Base-by-base conservation (phyloP, 1,140 invertebrate genomes). In the Oncopodura yosiiana region DNA sequence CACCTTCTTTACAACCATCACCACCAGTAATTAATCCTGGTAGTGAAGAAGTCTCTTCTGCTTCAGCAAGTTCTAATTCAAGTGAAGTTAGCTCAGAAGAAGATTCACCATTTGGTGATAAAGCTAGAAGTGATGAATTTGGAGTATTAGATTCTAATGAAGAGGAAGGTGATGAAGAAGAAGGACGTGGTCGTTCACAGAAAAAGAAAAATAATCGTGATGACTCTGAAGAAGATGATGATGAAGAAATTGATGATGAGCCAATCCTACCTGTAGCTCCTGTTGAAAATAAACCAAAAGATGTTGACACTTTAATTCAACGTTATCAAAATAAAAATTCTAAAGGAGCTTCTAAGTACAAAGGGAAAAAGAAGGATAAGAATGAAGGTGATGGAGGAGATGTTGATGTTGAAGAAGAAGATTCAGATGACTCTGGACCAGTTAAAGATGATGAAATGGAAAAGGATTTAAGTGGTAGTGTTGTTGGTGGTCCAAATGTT, bases 221-320 rank as follows among this genome's bases (percentile, higher is more conserved):
- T 12, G 54, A 55, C 3, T 53, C 53, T 18, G 52, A 50, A n/a
- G 62, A 63, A 26, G 61, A 63, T 8, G 55, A 55, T 30, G 62
- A 63, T 12, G 58, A 61, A 2, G 55, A 43, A n/a, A 41, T n/a
- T 2, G 49, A 42, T 9, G 38, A 8, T 34, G 23, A 41, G 43
- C 18, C 43, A 60, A 53, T n/a, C n/a, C n/a, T n/a, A 34, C 8
- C 30, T 34, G 30, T 8, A 34, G n/a, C 30, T 34, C 30, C 30
- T 27, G 49, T 39, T 18, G 49, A 41, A 21, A n/a, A n/a, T n/a
- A 36, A 51, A 21, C n/a, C n/a, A 49, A 50, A 37, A 21, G 48
- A 63, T 23, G 58, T 60, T n/a, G 62, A 60, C 23, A 52, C 45
- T 24, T 42, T 63, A 2, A 51, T 61, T 12, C 55, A 63, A 42